Evolutionary conservation across 1,140 invertebrate species (phyloP).

Genomic region (Belonocnema kinseyi): DNA sequence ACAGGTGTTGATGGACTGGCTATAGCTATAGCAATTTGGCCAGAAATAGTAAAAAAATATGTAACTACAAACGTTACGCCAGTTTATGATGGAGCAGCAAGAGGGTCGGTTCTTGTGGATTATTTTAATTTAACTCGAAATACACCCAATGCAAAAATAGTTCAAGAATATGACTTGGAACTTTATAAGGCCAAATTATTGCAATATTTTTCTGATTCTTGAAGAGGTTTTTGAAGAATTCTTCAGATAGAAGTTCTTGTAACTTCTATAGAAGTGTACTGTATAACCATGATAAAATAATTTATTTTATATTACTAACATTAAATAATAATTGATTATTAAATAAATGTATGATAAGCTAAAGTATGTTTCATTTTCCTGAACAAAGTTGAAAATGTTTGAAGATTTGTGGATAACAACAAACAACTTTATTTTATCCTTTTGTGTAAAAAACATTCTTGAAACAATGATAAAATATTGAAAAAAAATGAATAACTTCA

Average conservation of each 20-base stretch:
- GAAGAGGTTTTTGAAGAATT: background rate
- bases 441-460: no score
- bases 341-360: no score
- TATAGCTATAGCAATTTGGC: slow-evolving; percentile 60
- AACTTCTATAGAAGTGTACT: background rate
- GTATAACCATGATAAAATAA: background rate
- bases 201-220: background rate
- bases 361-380: no score
- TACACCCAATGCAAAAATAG: slow-evolving; percentile 46
- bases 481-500: no score
- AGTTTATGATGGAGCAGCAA: slow-evolving; percentile 39
- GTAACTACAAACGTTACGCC: slow-evolving; percentile 42
- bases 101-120: slow-evolving; percentile 45
- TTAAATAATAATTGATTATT: no score
- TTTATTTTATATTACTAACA: no score
- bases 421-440: no score
- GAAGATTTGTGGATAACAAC: no score
- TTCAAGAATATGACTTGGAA: slow-evolving; percentile 36
- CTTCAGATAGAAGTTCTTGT: no score
- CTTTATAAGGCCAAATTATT: background rate
- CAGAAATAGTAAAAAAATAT: slow-evolving; percentile 47
- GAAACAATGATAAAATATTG: no score
- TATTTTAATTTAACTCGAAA: slow-evolving; percentile 30
- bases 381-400: no score
- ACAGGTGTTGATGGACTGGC: slow-evolving; percentile 59